These are phyloP conservation scores for Rhineura floridana DNA, from an alignment of 2,113 vertebrate genomes.

Conservation along the genomic window DNA sequence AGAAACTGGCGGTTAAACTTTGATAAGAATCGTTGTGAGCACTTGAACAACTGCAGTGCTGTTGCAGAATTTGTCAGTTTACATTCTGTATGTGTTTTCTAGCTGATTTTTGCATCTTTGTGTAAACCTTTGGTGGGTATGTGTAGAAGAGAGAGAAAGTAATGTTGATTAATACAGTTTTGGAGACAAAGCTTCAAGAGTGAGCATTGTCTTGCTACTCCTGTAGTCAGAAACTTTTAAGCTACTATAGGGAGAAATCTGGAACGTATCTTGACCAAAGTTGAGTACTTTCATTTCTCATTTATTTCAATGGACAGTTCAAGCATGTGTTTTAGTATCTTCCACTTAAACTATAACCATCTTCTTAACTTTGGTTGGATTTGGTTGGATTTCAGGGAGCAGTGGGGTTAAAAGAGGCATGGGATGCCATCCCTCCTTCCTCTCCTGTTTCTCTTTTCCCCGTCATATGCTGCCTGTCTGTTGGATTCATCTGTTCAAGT, in stretches of 20 bases:
- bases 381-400: neutral
- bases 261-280: neutral
- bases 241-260: neutral
- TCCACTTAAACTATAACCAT: neutral
- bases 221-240: neutral
- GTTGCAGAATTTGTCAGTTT: slow-evolving; percentile 47
- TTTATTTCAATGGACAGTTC: neutral
- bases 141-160: neutral
- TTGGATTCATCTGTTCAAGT: neutral
- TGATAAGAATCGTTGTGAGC: neutral
- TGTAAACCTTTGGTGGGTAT: slow-evolving; percentile 6
- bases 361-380: neutral
- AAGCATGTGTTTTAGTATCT: neutral
- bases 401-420: neutral
- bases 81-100: slow-evolving; percentile 21
- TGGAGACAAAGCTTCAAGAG: neutral
- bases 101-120: slow-evolving; percentile 11
- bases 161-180: neutral
- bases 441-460: neutral
- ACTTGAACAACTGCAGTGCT: slow-evolving; percentile 16
- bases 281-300: neutral
- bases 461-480: too few species aligned
- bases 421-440: too few species aligned
- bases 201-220: neutral
- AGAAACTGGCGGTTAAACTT: slow-evolving; percentile 13